Conservation (phyloP, 1,140 invertebrate genomes). For the Elymnias hypermnestra region DNA sequence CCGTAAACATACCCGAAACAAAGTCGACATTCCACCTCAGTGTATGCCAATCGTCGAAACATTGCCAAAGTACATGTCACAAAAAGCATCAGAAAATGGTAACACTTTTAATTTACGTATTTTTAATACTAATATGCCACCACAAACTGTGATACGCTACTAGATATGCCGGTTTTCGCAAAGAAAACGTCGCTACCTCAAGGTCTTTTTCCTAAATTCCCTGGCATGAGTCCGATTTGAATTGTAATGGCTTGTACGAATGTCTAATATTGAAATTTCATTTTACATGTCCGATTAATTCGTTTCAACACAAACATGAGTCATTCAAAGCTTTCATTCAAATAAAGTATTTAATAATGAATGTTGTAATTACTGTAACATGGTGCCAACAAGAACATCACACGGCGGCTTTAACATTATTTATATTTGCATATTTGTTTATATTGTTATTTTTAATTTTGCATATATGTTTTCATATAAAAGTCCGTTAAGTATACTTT, state of each 20-base stretch:
- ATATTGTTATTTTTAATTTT: too few relatives aligned
- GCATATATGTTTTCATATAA: too few relatives aligned
- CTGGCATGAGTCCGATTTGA: slow-evolving; percentile 58
- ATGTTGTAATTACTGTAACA: not conserved
- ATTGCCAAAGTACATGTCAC: slow-evolving; percentile 40
- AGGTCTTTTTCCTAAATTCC: slow-evolving; percentile 55
- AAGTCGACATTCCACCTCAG: slow-evolving; percentile 39
- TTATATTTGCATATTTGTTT: too few relatives aligned
- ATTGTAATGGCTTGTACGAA: slow-evolving; percentile 35
- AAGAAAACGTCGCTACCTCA: slow-evolving; percentile 46
- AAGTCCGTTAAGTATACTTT: too few relatives aligned
- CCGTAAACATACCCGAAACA: slow-evolving; percentile 53
- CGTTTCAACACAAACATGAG: slow-evolving; percentile 23
- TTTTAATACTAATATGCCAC: slow-evolving; percentile 30
- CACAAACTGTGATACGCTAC: slow-evolving; percentile 40
- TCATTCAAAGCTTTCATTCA: slow-evolving; percentile 26
- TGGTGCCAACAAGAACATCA: too few relatives aligned
- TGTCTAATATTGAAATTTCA: slow-evolving; percentile 48
- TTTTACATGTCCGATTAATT: slow-evolving; percentile 38
- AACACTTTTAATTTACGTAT: slow-evolving; percentile 22
- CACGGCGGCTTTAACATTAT: too few relatives aligned
- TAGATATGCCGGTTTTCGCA: slow-evolving; percentile 41
- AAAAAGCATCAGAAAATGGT: slow-evolving; percentile 13
- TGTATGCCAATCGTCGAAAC: slow-evolving; percentile 25
- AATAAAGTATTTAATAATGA: slow-evolving; percentile 2